A percentile compares a stretch with the other conserved stretches of the same genome.
Evolutionary conservation across 1,140 invertebrate genomes (phyloP).

Genomic region (Thaumatotibia leucotreta): DNA sequence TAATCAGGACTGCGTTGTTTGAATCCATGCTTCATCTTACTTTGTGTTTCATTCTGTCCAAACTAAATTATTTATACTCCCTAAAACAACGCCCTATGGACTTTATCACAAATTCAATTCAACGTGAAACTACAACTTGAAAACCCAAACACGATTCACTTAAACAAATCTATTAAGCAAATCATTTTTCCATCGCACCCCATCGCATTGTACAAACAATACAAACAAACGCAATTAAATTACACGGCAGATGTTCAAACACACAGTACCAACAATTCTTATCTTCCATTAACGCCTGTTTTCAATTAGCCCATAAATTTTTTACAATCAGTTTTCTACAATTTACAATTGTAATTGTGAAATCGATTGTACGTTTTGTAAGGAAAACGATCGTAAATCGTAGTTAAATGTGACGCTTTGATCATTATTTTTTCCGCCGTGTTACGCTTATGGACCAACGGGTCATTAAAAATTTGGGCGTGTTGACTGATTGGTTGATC

Average conservation of each 20-base stretch:
- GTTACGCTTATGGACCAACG: not conserved
- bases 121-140: not conserved
- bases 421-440: not conserved
- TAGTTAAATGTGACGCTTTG: not conserved
- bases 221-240: slow-evolving; percentile 29
- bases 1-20: no score
- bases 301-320: slow-evolving; percentile 35
- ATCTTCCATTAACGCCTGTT: slow-evolving; percentile 33
- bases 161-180: not conserved
- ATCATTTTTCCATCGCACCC: slow-evolving; percentile 15
- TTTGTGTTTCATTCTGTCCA: no score
- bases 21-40: no score
- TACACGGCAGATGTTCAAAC: slow-evolving; percentile 40
- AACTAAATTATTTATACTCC: no score
- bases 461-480: not conserved
- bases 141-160: not conserved
- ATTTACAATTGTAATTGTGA: not conserved
- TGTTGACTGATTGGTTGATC: not conserved
- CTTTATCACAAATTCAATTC: no score
- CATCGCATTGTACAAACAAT: slow-evolving; percentile 26
- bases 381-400: not conserved
- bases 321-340: slow-evolving; percentile 6
- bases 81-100: no score
- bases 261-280: slow-evolving; percentile 33
- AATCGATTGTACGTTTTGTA: not conserved